Conservation (phyloP, 2,888 invertebrate species). For the Spatulosminthurus flaviceps region DNA sequence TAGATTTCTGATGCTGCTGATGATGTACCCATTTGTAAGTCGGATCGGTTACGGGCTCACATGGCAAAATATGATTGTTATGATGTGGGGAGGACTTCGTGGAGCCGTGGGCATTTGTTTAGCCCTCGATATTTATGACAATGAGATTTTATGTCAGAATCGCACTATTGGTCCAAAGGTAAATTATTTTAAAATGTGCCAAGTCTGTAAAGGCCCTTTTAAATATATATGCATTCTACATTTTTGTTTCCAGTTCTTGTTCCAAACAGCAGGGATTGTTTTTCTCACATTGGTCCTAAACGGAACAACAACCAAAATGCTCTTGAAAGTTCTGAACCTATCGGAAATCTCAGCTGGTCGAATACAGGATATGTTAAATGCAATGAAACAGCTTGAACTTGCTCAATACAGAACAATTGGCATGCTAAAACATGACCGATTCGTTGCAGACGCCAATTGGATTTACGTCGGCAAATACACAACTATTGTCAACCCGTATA, state of each 20-base stretch:
- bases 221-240: too few species aligned
- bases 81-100: constrained; percentile 71
- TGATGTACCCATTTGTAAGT: constrained; percentile 70
- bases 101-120: constrained; percentile 73
- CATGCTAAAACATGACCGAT: constrained; percentile 73
- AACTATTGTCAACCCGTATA: constrained; percentile 72
- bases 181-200: background rate
- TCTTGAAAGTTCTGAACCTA: constrained; percentile 70
- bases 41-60: constrained; percentile 72
- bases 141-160: constrained; percentile 65
- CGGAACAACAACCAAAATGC: constrained; percentile 70
- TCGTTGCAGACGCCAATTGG: constrained; percentile 75
- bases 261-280: constrained; percentile 72
- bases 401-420: constrained; percentile 70
- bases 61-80: constrained; percentile 71
- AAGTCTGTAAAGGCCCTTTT: too few species aligned
- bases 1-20: constrained; percentile 68
- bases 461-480: constrained; percentile 70
- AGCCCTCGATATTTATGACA: constrained; percentile 70
- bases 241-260: constrained; percentile 66
- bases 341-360: constrained; percentile 70
- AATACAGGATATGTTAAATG: constrained; percentile 71
- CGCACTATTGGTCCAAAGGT: constrained; percentile 56
- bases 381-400: constrained; percentile 69
- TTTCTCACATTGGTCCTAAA: constrained; percentile 72